Percentiles rank a stretch among this genome's conserved stretches.
phyloP scores from a whole-genome alignment of 2,888 invertebrate genomes.

The Temnothorax rugatulus region DNA sequence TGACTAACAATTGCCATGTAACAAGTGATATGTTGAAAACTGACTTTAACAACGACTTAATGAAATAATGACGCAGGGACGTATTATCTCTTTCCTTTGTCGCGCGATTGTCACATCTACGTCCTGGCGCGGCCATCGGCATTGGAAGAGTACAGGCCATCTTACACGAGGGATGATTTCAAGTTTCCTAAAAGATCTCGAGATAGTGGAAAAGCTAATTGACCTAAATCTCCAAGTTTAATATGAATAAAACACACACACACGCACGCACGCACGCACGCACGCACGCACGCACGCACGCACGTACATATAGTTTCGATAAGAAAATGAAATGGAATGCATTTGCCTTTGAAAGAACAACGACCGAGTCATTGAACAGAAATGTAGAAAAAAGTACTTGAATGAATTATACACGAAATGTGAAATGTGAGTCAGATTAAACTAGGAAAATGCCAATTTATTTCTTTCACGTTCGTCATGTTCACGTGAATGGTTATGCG shows the following conservation, averaged over 20 bases:
- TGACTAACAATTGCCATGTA: slow-evolving; percentile 73
- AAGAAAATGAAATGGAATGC: slow-evolving; percentile 14
- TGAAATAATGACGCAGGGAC: slow-evolving; percentile 78
- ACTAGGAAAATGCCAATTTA: slow-evolving; percentile 61
- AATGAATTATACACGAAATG: slow-evolving; percentile 28
- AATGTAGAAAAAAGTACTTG: slow-evolving; percentile 58
- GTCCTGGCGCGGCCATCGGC: no score
- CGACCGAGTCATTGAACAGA: slow-evolving; percentile 54
- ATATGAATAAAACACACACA: neutral
- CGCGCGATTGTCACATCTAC: slow-evolving; percentile 26
- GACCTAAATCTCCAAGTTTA: slow-evolving; percentile 7
- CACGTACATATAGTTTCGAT: neutral
- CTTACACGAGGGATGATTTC: slow-evolving; percentile 59
- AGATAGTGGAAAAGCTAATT: neutral
- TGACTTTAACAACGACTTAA: slow-evolving; percentile 82
- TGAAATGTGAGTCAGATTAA: neutral
- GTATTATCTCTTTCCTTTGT: slow-evolving; percentile 75
- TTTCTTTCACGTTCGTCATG: neutral
- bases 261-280: no score
- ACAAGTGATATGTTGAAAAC: slow-evolving; percentile 77
- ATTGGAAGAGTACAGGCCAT: neutral
- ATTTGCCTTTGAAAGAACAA: slow-evolving; percentile 16
- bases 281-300: no score
- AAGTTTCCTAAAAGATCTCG: neutral
- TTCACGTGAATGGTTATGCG: neutral